Percentiles rank a stretch among this genome's conserved stretches.
These are phyloP conservation scores for Erpobdella octoculata DNA, from an alignment of 2,888 invertebrate genomes.

Conservation along the genomic window DNA sequence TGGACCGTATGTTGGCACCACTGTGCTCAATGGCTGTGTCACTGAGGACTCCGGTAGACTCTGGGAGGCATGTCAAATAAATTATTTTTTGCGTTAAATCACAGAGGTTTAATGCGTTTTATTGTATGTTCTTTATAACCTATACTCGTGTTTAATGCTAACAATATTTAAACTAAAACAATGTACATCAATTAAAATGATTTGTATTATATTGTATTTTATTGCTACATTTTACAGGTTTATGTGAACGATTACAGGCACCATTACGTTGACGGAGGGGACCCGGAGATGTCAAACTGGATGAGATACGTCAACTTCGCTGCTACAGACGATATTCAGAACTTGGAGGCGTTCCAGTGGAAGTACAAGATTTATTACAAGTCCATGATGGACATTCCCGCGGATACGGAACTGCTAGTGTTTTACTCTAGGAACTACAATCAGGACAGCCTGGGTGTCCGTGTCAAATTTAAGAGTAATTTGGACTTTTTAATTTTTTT, in stretches of 20 bases:
- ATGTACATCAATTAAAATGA: no score
- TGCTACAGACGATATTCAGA: constrained; percentile 81
- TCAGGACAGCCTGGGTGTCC: neutral
- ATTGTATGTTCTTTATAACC: no score
- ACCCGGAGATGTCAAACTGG: constrained; percentile 89
- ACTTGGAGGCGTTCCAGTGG: constrained; percentile 78
- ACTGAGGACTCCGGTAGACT: neutral
- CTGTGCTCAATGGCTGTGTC: neutral
- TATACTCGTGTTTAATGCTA: no score
- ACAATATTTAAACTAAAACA: no score
- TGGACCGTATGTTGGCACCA: constrained; percentile 18
- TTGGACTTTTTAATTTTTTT: neutral
- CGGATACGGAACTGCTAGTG: constrained; percentile 90
- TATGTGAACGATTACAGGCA: constrained; percentile 73
- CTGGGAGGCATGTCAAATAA: constrained; percentile 22
- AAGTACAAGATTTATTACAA: constrained; percentile 95
- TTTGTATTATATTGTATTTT: no score
- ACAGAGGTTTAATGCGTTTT: no score
- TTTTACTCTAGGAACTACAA: constrained; percentile 67
- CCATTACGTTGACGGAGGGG: constrained; percentile 86
- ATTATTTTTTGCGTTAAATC: no score
- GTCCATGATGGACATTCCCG: constrained; percentile 83
- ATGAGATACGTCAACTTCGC: constrained; percentile 97
- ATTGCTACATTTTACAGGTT: constrained; percentile 60
- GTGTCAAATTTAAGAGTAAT: neutral